These are phyloP conservation scores for Seriola quinqueradiata DNA, from an alignment of 2,113 vertebrate species.

Conservation along the genomic window DNA sequence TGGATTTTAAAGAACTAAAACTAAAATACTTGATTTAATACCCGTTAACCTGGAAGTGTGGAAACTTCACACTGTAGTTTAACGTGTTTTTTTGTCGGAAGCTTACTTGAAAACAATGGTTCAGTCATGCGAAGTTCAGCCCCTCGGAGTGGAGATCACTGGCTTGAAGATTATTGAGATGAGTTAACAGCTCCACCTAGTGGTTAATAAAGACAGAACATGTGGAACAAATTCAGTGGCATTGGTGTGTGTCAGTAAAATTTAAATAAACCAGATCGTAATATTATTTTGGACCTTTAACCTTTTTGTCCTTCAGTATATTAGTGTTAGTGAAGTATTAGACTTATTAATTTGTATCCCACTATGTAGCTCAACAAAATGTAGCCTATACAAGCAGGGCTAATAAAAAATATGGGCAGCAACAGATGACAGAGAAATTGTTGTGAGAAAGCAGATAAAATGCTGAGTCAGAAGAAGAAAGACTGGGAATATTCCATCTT, in stretches of 20 bases:
- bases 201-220: conserved; percentile 29
- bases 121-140: background rate
- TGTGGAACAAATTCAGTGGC: background rate
- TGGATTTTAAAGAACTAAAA: background rate
- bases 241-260: background rate
- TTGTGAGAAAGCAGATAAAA: background rate
- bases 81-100: background rate
- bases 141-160: background rate
- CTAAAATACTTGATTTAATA: conserved; percentile 9
- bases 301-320: background rate
- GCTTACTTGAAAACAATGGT: background rate
- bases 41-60: background rate
- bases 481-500: too few species aligned
- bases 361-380: background rate
- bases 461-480: background rate
- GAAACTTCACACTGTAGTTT: background rate
- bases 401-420: background rate
- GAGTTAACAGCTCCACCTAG: conserved; percentile 9
- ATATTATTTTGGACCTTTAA: background rate
- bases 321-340: background rate
- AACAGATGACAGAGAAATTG: background rate
- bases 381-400: background rate
- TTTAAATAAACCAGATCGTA: background rate
- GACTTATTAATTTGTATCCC: background rate
- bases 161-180: background rate